Evolutionary conservation across 1,140 invertebrate genomes (phyloP), one percentile per base, ranked within the genome.

Genomic region (Trypoxylus dichotomus): DNA sequence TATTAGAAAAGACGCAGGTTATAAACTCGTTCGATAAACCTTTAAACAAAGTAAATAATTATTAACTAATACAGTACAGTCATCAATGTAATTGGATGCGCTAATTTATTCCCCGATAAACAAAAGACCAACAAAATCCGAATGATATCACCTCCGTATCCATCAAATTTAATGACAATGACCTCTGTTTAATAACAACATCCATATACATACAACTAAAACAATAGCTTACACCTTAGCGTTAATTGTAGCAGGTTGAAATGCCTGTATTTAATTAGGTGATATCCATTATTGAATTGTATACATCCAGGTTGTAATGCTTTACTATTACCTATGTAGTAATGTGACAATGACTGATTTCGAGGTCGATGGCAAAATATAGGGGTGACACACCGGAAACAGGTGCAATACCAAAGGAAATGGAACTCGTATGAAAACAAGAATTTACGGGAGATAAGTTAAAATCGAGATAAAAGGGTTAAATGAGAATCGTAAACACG

Each of bases 351-450:
- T 68, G 60, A 68, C 60, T 68, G 60, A 25, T 27, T 68, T 21
- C 60, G 60, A 68, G 60, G 60, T 68, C 60, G 24, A 21, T 68
- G 60, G 60, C 60, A 68, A 68, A 32, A 68, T 21, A 29, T 68
- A 29, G 21, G 60, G 60, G 60, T 68, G 60, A 68, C 60, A 68
- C 24, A 68, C 60, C 21, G n/a, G 60, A 27, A 8, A 29, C 60
- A 68, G 60, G 60, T 68, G 60, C 60, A 68, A 68, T 68, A 68
- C 27, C 21, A 29, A 68, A 68, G 60, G 60, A 68, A 68, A 68
- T 68, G 60, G 24, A 68, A 68, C 21, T 27, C 60, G 60, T 6
- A 21, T 24, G 60, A 3, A 24, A 68, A 68, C 60, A 6, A 21
- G 10, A 27, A 25, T 68, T 68, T 68, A 68, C 60, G 3, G 60